Evolutionary conservation across 2,113 vertebrate species (phyloP).

Genomic region (Peromyscus leucopus): DNA sequence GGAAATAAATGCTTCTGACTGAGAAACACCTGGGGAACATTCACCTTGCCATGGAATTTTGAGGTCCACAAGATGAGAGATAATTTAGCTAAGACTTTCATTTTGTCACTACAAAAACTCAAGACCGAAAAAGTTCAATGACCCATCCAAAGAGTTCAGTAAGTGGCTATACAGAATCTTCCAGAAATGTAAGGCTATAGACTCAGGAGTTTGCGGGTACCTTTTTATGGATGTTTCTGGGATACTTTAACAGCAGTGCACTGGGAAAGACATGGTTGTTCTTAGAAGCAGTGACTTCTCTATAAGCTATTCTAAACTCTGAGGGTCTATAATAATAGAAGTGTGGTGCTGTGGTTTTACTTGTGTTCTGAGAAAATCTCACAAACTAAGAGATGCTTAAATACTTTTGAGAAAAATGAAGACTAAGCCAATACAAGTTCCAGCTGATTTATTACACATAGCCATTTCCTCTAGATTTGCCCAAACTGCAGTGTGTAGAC

Average conservation of each 20-base stretch:
- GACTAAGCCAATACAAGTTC: not conserved
- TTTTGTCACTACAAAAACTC: not conserved
- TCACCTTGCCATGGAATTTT: not conserved
- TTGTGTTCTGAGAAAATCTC: slow-evolving; percentile 19
- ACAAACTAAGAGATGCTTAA: not conserved
- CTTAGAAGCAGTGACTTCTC: not conserved
- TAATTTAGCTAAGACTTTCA: slow-evolving; percentile 10
- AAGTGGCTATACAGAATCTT: not conserved
- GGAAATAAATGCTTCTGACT: not conserved
- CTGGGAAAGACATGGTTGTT: not conserved
- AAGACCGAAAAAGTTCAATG: not conserved
- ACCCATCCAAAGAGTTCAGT: not conserved
- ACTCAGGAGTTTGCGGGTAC: not conserved
- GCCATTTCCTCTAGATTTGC: not conserved
- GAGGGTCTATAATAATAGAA: not conserved
- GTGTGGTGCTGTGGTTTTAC: slow-evolving; percentile 30
- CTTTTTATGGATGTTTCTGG: not conserved
- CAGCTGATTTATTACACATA: not conserved
- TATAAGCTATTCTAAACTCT: not conserved
- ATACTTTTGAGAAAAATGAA: not conserved
- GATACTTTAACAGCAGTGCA: not conserved
- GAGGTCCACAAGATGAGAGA: not conserved
- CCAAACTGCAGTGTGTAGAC: not conserved
- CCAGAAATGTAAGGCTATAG: not conserved
- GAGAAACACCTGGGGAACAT: not conserved